Evolutionary conservation across 1,140 invertebrate species (phyloP), one percentile per base, ranked within the genome.

Genomic region (Wiebesia pumilae): DNA sequence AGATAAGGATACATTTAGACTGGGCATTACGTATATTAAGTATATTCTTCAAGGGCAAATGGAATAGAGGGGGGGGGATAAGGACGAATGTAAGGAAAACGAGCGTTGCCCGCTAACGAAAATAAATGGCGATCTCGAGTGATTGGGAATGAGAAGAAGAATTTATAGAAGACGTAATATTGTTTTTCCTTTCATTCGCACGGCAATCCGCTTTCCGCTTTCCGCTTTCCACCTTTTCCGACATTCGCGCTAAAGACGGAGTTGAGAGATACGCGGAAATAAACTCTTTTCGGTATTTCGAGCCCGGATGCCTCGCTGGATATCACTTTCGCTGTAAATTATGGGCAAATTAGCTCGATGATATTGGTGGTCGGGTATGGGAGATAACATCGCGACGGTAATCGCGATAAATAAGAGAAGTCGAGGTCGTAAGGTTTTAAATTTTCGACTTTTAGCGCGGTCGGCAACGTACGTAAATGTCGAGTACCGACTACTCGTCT

Each of bases 361-460:
- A 43, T 75, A 43, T 75, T 75, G 43, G 43, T 75, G 9, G 43
- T 75, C 33, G 7, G 19, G 40, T 0, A 43, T 43, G 12, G 3
- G 38, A 75, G 71, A 75, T 75, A n/a, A n/a, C n/a, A n/a, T n/a
- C n/a, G n/a, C n/a, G n/a, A n/a, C n/a, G 71, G 71, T 43, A 38
- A 75, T 75, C 43, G 38, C 40, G 71, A 75, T 75, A 75, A 75
- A 75, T 21, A 43, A 73, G 35, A 62, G 58, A 62, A 47, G 43
- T 14, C 62, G 14, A 69, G 65, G 0, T 16, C 38, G 30, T n/a
- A 10, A 33, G 71, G 12, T n/a, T 75, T 75, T 3, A 75, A 43
- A 75, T 75, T 75, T 75, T 75, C 38, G 40, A 75, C 38, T 43
- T 27, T 75, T 43, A 43, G 71, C 71, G 27, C 71, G 40, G 38